Evolutionary conservation across 2,888 invertebrate genomes (phyloP), one percentile per base, ranked within the genome.

Genomic region (Ecliptopera silaceata): DNA sequence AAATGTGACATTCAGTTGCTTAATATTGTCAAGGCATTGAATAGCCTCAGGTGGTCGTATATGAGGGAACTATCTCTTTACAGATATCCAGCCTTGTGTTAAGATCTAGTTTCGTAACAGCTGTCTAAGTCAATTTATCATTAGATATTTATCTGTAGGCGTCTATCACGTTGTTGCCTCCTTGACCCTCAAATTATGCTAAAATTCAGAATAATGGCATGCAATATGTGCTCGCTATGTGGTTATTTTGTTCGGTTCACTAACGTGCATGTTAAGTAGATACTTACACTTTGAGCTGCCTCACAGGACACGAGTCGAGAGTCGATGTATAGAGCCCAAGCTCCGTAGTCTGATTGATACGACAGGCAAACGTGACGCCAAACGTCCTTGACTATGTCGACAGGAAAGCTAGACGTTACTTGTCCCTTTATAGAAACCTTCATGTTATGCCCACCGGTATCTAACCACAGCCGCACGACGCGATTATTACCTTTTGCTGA

Each of bases 341-440:
- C 90, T n/a, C 93, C 94, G 44, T 81, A 84, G 52, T 85, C 84
- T 0, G 93, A 92, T 61, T 94, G 93, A 91, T 94, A 95, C 42
- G 94, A 94, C 62, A 94, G 83, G 64, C 95, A 95, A 13, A 95
- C 75, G 72, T 95, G 94, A 44, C 93, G 92, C 95, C 95, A 95
- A 4, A 87, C 88, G 67, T 84, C 81, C 49, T 74, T 78, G 0
- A 63, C 88, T 70, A 86, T 65, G 32, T 91, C 84, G 0, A 93
- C 84, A 0, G 83, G 77, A 4, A 88, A 74, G 41, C 76, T 84
- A 20, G 93, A 87, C n/a, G 93, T 79, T 15, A 83, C 80, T 49
- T 77, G 77, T 34, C 89, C 91, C 39, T 91, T 90, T 63, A 95
- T 93, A 70, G 93, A 92, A 47, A 94, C 69, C 65, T 92, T 93